phyloP scores from a whole-genome alignment of 2,888 invertebrate species.

The Torymus texanus region DNA sequence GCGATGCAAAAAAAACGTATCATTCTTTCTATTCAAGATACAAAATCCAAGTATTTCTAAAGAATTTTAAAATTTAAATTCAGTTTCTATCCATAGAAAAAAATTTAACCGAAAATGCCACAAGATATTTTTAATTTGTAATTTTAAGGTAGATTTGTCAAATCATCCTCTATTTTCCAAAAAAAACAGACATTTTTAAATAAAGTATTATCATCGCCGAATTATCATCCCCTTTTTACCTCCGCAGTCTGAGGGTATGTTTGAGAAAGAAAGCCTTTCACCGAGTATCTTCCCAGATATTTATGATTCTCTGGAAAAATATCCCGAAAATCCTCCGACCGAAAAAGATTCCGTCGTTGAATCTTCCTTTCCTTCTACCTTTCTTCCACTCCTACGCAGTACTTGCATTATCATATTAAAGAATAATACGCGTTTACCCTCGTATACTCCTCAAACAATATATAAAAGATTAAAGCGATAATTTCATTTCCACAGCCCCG shows the following conservation, averaged over 20 bases:
- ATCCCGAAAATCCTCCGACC: slow-evolving; percentile 18
- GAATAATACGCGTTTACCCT: slow-evolving; percentile 2
- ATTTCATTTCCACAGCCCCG: too few species aligned
- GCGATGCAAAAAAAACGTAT: too few species aligned
- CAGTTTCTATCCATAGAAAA: too few species aligned
- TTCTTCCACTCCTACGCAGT: neutral
- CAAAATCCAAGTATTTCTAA: too few species aligned
- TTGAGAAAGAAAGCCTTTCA: slow-evolving; percentile 18
- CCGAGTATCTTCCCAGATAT: slow-evolving; percentile 14
- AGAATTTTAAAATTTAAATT: too few species aligned
- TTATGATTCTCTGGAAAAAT: slow-evolving; percentile 23
- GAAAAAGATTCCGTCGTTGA: slow-evolving; percentile 15
- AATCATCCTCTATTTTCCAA: too few species aligned
- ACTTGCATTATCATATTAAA: slow-evolving; percentile 28
- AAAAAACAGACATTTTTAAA: too few species aligned
- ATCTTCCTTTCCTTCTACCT: neutral
- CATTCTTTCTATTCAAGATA: too few species aligned
- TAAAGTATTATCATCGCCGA: too few species aligned
- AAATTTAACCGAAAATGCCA: too few species aligned
- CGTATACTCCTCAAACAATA: neutral
- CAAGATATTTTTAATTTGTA: too few species aligned
- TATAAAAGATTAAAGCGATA: neutral
- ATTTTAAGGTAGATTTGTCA: too few species aligned
- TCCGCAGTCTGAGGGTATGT: neutral
- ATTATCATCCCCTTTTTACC: neutral